phyloP scores from a whole-genome alignment of 2,888 invertebrate species.

The Perizoma affinitatum region DNA sequence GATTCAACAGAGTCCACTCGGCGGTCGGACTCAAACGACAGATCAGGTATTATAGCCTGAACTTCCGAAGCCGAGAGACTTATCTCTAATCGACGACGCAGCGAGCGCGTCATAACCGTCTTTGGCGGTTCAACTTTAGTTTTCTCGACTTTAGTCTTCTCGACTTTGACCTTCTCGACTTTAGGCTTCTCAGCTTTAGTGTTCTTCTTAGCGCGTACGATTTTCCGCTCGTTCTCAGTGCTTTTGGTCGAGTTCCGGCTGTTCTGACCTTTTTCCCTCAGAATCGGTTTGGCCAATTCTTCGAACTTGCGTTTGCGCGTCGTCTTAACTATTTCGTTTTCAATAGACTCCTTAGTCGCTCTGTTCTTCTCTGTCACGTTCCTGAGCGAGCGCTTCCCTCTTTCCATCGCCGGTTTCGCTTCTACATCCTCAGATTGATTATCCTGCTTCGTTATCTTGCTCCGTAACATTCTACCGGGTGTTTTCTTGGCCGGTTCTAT shows the following conservation, averaged over 20 bases:
- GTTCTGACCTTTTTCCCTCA: conserved; percentile 76
- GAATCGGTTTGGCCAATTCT: conserved; percentile 64
- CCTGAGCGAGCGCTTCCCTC: conserved; percentile 55
- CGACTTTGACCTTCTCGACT: conserved; percentile 7
- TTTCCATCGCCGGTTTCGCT: conserved; percentile 39
- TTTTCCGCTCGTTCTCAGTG: conserved; percentile 53
- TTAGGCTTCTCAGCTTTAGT: conserved; percentile 8
- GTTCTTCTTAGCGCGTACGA: conserved; percentile 57
- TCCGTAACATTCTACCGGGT: conserved; percentile 50
- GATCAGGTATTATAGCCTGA: conserved; percentile 54
- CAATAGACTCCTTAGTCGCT: conserved; percentile 73
- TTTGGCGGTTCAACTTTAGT: neutral
- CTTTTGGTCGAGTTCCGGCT: conserved; percentile 57
- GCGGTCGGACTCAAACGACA: conserved; percentile 70
- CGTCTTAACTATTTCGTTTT: conserved; percentile 62
- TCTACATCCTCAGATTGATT: neutral
- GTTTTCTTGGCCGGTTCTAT: conserved; percentile 33
- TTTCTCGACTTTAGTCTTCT: conserved; percentile 4
- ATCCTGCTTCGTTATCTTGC: conserved; percentile 45
- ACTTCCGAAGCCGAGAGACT: conserved; percentile 71
- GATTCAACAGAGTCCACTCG: conserved; percentile 64
- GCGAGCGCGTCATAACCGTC: conserved; percentile 62
- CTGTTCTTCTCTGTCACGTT: conserved; percentile 73
- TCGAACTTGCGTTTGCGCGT: conserved; percentile 69
- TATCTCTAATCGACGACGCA: conserved; percentile 64